phyloP scores from a whole-genome alignment of 2,113 vertebrate species.

The Sigmodon hispidus region DNA sequence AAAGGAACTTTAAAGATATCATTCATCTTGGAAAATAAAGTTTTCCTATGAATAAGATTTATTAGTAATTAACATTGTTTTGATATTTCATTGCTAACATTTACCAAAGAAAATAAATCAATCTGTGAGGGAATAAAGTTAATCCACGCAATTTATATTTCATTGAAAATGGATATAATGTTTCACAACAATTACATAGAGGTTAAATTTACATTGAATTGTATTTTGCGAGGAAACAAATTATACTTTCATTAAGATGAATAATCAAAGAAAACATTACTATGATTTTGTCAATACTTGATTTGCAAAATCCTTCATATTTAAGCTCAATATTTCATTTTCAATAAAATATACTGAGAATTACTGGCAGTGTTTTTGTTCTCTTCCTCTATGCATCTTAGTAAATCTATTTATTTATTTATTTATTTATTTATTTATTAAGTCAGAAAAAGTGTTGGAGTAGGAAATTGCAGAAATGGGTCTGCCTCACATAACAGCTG shows the following conservation, averaged over 20 bases:
- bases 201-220: constrained; percentile 42
- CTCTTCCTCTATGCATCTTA: not conserved
- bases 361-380: not conserved
- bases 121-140: constrained; percentile 39
- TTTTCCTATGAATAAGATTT: constrained; percentile 50
- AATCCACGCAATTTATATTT: constrained; percentile 46
- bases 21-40: constrained; percentile 54
- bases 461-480: fast-evolving
- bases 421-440: too few species aligned
- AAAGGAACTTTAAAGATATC: constrained; percentile 57
- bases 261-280: not conserved
- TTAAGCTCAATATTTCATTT: not conserved
- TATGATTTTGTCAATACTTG: not conserved
- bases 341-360: not conserved
- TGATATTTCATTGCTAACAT: constrained; percentile 53
- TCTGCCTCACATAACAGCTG: not conserved
- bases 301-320: not conserved
- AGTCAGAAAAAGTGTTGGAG: not conserved
- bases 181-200: not conserved
- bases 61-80: constrained; percentile 70
- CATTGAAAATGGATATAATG: constrained; percentile 19
- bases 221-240: not conserved
- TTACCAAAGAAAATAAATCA: constrained; percentile 57
- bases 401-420: not conserved
- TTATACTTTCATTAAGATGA: not conserved